A percentile compares a stretch with the other conserved stretches of the same genome.
Evolutionary conservation across 2,888 invertebrate genomes (phyloP).

Genomic region (Lepidocyrtinus sp.): DNA sequence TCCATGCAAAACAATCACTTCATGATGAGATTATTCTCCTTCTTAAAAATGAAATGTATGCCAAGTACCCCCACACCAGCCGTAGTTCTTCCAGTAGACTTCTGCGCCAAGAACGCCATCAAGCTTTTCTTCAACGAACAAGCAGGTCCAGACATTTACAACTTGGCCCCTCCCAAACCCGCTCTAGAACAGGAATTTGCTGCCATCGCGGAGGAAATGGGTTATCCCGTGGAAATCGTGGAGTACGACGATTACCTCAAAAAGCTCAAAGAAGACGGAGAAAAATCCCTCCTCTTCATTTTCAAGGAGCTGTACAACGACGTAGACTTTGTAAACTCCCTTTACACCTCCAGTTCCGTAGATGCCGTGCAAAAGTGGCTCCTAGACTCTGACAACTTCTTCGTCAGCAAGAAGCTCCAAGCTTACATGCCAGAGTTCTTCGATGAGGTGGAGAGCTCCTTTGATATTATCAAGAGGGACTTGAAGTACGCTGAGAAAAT

Average conservation of each 20-base stretch:
- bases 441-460: constrained; percentile 39
- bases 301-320: constrained; percentile 36
- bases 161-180: constrained; percentile 39
- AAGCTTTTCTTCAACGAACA: constrained; percentile 45
- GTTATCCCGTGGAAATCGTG: constrained; percentile 47
- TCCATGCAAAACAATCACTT: constrained; percentile 49
- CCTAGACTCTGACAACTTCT: constrained; percentile 41
- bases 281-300: constrained; percentile 35
- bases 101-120: constrained; percentile 24
- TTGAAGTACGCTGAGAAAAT: constrained; percentile 49
- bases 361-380: constrained; percentile 46
- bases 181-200: constrained; percentile 46
- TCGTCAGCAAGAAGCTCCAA: constrained; percentile 50
- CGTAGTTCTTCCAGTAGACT: constrained; percentile 48
- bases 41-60: constrained; percentile 48
- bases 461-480: constrained; percentile 53
- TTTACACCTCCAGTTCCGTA: constrained; percentile 46
- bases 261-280: constrained; percentile 46
- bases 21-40: constrained; percentile 50
- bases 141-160: constrained; percentile 48
- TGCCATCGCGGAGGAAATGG: constrained; percentile 39
- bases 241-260: constrained; percentile 51
- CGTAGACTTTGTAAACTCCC: constrained; percentile 49
- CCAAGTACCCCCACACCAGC: constrained; percentile 33
- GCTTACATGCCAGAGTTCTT: constrained; percentile 42